Evolutionary conservation across 2,113 vertebrate species (phyloP).

Genomic region (Saguinus imperator): DNA sequence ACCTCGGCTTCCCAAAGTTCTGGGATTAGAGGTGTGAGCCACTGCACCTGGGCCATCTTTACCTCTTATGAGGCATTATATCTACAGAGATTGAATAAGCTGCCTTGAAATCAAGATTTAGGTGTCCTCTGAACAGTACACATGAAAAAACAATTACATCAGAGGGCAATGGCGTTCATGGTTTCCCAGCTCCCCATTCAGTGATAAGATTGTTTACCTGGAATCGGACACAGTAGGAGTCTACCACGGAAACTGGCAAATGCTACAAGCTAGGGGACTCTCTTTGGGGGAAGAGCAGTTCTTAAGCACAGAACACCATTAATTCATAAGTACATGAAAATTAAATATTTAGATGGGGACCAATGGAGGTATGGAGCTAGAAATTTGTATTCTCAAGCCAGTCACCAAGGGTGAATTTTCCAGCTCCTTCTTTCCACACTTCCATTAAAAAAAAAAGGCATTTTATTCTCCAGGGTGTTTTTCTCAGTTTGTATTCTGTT

Average conservation of each 20-base stretch:
- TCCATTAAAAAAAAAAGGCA: background rate
- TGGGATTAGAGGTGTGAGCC: no score
- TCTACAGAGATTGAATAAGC: background rate
- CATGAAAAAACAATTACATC: background rate
- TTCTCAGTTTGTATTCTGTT: background rate
- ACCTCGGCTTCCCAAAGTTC: no score
- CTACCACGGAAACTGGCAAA: background rate
- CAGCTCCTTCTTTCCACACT: background rate
- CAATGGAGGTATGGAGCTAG: background rate
- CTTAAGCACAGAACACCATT: background rate
- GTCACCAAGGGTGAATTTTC: background rate
- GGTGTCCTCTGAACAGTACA: background rate
- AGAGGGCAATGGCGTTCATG: rapidly evolving
- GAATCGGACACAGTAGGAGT: background rate
- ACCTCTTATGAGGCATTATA: background rate
- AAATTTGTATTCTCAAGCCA: background rate
- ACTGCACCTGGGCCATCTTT: no score
- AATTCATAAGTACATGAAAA: background rate
- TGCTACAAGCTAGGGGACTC: no score
- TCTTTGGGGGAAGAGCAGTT: background rate
- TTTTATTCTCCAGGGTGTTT: background rate
- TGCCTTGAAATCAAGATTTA: background rate
- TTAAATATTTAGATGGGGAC: background rate
- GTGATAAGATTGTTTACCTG: background rate
- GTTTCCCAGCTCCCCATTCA: rapidly evolving